Base-by-base conservation (phyloP, 2,113 vertebrate genomes). In the Petrocephalus microphthalmus region DNA sequence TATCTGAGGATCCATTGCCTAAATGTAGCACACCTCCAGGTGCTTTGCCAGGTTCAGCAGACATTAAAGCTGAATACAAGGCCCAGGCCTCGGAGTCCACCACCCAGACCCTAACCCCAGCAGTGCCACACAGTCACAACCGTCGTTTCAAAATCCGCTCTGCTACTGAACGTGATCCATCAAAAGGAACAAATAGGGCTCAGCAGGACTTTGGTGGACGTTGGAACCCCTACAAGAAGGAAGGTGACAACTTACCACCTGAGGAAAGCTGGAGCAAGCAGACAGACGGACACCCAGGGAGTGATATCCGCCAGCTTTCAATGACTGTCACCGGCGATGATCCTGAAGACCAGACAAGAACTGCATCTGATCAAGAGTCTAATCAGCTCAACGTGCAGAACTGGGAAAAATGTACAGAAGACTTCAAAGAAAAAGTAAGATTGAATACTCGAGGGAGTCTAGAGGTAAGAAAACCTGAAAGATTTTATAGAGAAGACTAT, bases 111-210 rank as follows among this genome's bases (percentile, higher is more conserved):
- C 49, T 22, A 8, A 13, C 17, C 29, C 47, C 19, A 52, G 33
- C 81, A 90, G 52, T 42, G 33, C 71, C 29, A 42, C 71, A 78
- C 17, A 29, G 33, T 42, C 71, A 19, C 15, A 42, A 78, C 0
- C 71, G 71, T 19, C 71, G 49, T 37, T 95, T 95, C 82, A 93
- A 91, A 29, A 89, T 95, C 56, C 93, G 93, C 81, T 92, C 95
- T n/a, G 94, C 94, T 11, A 94, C 87, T 89, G 92, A 92, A 33
- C 90, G 90, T 4, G 45, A 19, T 13, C 22, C 45, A n/a, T 49
- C 90, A 88, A 1, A 92, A 93, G 25, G 85, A 85, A 52, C 56
- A 84, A 42, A 49, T 29, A 42, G 47, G 29, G 57, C 90, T 78
- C 89, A 92, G 91, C 42, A 33, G 85, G 90, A 83, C 86, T 22